Base-by-base conservation (phyloP, 2,888 invertebrate species). In the Lapara coniferarum region DNA sequence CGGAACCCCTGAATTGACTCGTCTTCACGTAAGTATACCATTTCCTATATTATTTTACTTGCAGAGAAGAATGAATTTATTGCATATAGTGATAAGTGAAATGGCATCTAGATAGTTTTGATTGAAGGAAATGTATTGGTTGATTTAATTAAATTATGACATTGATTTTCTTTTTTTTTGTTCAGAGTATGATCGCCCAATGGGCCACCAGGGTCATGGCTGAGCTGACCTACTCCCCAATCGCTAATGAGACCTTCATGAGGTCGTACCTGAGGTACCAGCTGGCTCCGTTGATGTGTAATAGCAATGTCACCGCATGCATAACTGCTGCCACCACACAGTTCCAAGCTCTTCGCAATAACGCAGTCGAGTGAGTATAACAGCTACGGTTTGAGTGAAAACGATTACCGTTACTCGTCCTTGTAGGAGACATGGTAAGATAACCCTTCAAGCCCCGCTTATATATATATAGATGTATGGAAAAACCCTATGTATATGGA, bases 241-340 rank as follows among this genome's bases (percentile, higher is more conserved):
- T 55, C 0, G 0, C 71, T 0, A 70, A 70, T 0, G 93, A 93
- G 16, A 44, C 74, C 2, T 93, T 90, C 79, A 92, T 93, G 90
- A 76, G 76, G 2, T 85, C 89, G 0, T 92, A 91, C 76, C 78
- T 92, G 53, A 87, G 93, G 10, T 89, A 81, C 71, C 89, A 90
- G 72, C 68, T 93, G 16, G 91, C 90, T 0, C 90, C 92, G 0
- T 63, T 87, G 0, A 77, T 91, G 76, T 93, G 93, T 67, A 72
- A 75, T 14, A 75, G 90, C 10, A 78, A 82, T 0, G 85, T 82
- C 0, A 16, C 53, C 0, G 80, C 53, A 0, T 93, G 93, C 71
- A 80, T 78, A 0, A 37, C 66, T 0, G 79, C 85, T 13, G 93
- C 93, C 0, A 37, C 6, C 0, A 1, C 52, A 0, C 89, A 91